A percentile compares a stretch with the other conserved stretches of the same genome.
Conservation (phyloP, 2,888 invertebrate species). For the Lathronympha strigana region DNA sequence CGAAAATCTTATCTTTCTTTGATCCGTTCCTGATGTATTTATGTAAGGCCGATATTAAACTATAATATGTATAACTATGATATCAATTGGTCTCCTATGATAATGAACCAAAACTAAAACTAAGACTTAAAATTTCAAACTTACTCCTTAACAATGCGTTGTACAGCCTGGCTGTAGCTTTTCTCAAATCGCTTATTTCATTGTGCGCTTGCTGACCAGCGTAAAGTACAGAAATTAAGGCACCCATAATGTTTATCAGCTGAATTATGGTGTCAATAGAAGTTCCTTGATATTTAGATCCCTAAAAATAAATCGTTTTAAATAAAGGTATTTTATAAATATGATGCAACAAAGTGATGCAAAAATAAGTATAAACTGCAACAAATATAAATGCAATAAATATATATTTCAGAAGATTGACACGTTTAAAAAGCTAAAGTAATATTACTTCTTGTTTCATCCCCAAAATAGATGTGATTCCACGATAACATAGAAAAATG, state of each 20-base stretch:
- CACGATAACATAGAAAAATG: constrained; percentile 13
- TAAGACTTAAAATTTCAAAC: not conserved
- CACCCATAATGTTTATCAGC: constrained; percentile 25
- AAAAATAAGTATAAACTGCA: too few relatives aligned
- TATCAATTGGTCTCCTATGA: too few relatives aligned
- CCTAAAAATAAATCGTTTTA: constrained; percentile 4
- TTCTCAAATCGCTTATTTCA: constrained; percentile 21
- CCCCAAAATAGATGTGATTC: not conserved
- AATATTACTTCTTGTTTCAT: not conserved
- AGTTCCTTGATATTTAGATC: not conserved
- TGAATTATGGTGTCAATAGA: not conserved
- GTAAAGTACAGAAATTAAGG: constrained; percentile 1
- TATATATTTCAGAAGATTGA: not conserved
- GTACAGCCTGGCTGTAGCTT: constrained; percentile 18
- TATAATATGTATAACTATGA: too few relatives aligned
- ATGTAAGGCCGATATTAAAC: too few relatives aligned
- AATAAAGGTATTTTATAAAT: too few relatives aligned
- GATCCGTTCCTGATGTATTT: too few relatives aligned
- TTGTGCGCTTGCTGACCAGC: constrained; percentile 20
- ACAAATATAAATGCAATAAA: not conserved
- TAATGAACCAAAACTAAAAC: too few relatives aligned
- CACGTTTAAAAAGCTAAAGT: not conserved
- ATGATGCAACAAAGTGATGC: too few relatives aligned
- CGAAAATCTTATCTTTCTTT: too few relatives aligned
- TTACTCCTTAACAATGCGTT: constrained; percentile 9